Evolutionary conservation across 2,888 invertebrate species (phyloP).

Genomic region (Leptothorax acervorum): DNA sequence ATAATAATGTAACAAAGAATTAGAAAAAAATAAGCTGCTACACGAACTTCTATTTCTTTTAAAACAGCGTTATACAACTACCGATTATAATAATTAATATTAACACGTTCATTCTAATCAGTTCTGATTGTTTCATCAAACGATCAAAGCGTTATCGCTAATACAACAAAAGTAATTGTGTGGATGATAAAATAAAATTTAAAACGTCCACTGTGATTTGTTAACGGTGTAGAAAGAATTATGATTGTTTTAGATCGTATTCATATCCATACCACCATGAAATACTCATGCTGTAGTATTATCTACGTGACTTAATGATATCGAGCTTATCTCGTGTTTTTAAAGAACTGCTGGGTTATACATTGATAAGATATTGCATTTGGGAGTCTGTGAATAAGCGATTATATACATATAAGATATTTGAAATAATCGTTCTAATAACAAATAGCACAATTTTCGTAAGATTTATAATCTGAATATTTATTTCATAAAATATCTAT

Average conservation of each 20-base stretch:
- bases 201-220: constrained; percentile 18
- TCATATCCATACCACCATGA: constrained; percentile 3
- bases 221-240: constrained; percentile 16
- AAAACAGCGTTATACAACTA: neutral
- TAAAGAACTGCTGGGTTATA: neutral
- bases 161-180: constrained; percentile 58
- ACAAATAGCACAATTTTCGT: neutral
- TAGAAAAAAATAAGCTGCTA: neutral
- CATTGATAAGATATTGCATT: neutral
- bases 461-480: neutral
- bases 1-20: too few relatives aligned
- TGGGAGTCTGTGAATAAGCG: neutral
- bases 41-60: neutral
- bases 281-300: constrained; percentile 7
- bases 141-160: constrained; percentile 43
- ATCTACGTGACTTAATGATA: neutral
- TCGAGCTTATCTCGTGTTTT: constrained; percentile 15
- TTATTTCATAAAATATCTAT: neutral
- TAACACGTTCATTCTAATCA: constrained; percentile 26
- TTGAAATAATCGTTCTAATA: neutral
- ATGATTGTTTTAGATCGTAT: constrained; percentile 10
- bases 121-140: neutral
- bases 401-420: neutral
- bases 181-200: constrained; percentile 60
- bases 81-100: neutral